phyloP scores from a whole-genome alignment of 2,888 invertebrate genomes.

The Biston stratarius region DNA sequence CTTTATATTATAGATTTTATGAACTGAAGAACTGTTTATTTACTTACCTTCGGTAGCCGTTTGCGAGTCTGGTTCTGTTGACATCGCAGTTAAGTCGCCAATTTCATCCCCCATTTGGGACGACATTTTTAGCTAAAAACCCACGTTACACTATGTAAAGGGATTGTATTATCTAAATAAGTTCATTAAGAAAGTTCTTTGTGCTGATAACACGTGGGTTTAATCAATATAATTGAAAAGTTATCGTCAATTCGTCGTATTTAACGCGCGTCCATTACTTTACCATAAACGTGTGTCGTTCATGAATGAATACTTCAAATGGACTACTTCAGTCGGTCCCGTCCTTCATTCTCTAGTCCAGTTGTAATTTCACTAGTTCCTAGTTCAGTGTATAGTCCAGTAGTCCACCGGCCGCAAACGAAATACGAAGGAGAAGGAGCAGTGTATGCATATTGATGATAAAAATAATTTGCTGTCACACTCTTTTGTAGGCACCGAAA shows the following conservation, averaged over 20 bases:
- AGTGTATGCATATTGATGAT: too few relatives aligned
- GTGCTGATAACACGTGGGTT: not conserved
- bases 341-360: too few relatives aligned
- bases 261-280: slow-evolving; percentile 29
- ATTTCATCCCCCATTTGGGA: slow-evolving; percentile 72
- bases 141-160: not conserved
- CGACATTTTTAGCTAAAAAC: slow-evolving; percentile 47
- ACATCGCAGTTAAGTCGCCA: slow-evolving; percentile 66
- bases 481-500: too few relatives aligned
- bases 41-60: slow-evolving; percentile 79
- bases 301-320: too few relatives aligned
- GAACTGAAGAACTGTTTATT: slow-evolving; percentile 48
- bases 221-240: slow-evolving; percentile 25
- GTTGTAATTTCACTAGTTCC: too few relatives aligned
- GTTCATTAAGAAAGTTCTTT: slow-evolving; percentile 8
- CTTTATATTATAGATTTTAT: too few relatives aligned
- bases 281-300: not conserved
- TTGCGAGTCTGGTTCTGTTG: slow-evolving; percentile 76
- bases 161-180: not conserved
- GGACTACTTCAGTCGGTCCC: too few relatives aligned
- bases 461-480: too few relatives aligned
- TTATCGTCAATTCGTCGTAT: not conserved
- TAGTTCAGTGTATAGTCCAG: too few relatives aligned
- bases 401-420: too few relatives aligned
- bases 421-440: too few relatives aligned